Conservation (phyloP, 2,888 invertebrate genomes). For the Tethea ocularis region DNA sequence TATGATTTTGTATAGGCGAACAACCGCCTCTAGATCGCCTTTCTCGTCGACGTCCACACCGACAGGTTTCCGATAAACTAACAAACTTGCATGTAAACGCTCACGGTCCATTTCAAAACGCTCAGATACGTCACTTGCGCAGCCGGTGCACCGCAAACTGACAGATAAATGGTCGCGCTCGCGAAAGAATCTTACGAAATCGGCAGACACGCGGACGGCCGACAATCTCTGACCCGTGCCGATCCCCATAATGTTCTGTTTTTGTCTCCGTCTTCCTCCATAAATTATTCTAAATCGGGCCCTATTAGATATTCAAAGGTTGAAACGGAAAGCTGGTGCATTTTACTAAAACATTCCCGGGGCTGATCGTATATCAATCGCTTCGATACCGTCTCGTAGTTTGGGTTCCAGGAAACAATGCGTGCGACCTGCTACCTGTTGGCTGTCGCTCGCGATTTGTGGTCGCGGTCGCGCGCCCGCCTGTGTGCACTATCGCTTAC, state of each 20-base stretch:
- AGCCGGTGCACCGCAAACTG: slow-evolving; percentile 36
- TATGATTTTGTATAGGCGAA: slow-evolving; percentile 29
- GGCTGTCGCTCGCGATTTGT: slow-evolving; percentile 65
- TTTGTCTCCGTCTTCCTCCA: slow-evolving; percentile 72
- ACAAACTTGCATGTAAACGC: slow-evolving; percentile 12
- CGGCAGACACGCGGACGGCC: slow-evolving; percentile 53
- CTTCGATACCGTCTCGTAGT: slow-evolving; percentile 69
- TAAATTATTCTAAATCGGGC: slow-evolving; percentile 80
- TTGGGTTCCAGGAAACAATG: slow-evolving; percentile 78
- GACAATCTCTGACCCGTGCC: slow-evolving; percentile 46
- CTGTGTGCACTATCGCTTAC: slow-evolving; percentile 49
- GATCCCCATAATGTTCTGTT: slow-evolving; percentile 75
- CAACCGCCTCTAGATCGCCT: slow-evolving; percentile 26
- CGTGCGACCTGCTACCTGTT: slow-evolving; percentile 75
- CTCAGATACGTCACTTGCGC: slow-evolving; percentile 34
- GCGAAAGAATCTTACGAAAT: slow-evolving; percentile 56
- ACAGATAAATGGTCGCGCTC: slow-evolving; percentile 52
- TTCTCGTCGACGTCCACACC: slow-evolving; percentile 38
- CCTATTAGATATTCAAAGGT: slow-evolving; percentile 82
- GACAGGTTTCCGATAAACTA: slow-evolving; percentile 42
- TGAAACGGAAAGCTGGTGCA: slow-evolving; percentile 74
- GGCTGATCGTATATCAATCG: slow-evolving; percentile 80
- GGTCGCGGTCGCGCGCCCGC: slow-evolving; percentile 42
- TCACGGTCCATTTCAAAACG: slow-evolving; percentile 17
- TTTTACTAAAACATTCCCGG: slow-evolving; percentile 72